Conservation (phyloP, 2,888 invertebrate species). For the Lasioglossum figueresi region DNA sequence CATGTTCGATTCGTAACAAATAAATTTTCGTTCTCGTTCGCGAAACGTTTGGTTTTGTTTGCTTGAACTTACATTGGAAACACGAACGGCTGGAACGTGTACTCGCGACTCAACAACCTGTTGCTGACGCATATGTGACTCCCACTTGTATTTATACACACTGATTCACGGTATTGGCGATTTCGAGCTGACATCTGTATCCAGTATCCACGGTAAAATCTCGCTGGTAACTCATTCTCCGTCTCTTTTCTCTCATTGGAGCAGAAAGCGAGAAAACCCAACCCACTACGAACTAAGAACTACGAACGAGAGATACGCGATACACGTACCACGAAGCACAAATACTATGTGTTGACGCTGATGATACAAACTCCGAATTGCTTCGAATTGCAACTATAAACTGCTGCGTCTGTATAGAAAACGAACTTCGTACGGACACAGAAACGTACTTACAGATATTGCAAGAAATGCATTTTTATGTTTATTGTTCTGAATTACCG, state of each 20-base stretch:
- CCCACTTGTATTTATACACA: conserved; percentile 30
- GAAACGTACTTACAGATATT: too few relatives aligned
- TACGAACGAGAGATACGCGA: not conserved
- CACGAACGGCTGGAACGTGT: conserved; percentile 37
- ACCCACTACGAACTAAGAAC: not conserved
- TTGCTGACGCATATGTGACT: conserved; percentile 62
- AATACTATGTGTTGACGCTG: not conserved
- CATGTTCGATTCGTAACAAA: conserved; percentile 6
- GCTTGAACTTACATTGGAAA: conserved; percentile 39
- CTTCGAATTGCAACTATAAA: not conserved
- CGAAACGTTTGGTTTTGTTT: conserved; percentile 16
- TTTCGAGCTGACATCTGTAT: conserved; percentile 67
- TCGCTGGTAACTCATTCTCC: conserved; percentile 17
- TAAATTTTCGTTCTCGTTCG: conserved; percentile 6
- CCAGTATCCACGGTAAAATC: conserved; percentile 41
- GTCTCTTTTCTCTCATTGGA: not conserved
- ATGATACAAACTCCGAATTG: not conserved
- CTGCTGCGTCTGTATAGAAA: not conserved
- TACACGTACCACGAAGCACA: not conserved
- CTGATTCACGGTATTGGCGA: conserved; percentile 30
- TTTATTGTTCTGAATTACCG: too few relatives aligned
- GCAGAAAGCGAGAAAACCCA: not conserved
- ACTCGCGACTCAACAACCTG: conserved; percentile 61
- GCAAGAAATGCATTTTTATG: too few relatives aligned
- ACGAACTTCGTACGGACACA: not conserved